Evolutionary conservation across 1,140 invertebrate genomes (phyloP).

Genomic region (Pachypeltis micranthus): DNA sequence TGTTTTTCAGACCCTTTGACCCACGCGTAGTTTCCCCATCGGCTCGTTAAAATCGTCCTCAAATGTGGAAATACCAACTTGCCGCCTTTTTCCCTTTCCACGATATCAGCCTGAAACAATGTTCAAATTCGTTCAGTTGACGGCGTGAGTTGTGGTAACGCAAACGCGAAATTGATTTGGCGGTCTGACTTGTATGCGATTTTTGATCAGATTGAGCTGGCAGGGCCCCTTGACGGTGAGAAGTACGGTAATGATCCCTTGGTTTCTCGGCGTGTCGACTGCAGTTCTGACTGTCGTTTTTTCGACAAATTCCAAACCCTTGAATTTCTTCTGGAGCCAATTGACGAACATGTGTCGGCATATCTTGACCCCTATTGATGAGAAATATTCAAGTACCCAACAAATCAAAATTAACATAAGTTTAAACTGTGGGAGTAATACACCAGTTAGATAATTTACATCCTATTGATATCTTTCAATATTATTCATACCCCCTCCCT

Average conservation of each 20-base stretch:
- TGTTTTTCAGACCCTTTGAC: conserved; percentile 32
- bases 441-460: background rate
- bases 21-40: conserved; percentile 59
- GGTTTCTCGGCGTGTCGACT: conserved; percentile 53
- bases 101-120: conserved; percentile 30
- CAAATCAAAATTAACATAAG: background rate
- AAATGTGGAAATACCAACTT: conserved; percentile 39
- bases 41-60: conserved; percentile 43
- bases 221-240: conserved; percentile 44
- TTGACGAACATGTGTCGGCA: conserved; percentile 34
- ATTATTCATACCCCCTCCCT: too few species aligned
- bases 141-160: too few species aligned
- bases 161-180: too few species aligned
- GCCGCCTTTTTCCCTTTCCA: conserved; percentile 25
- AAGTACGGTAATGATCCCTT: conserved; percentile 54
- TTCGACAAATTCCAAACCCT: conserved; percentile 47
- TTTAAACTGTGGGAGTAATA: background rate
- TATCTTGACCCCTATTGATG: conserved; percentile 29
- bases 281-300: conserved; percentile 49
- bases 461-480: background rate
- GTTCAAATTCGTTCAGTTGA: too few species aligned
- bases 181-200: conserved; percentile 21
- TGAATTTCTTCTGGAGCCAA: conserved; percentile 41
- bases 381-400: background rate
- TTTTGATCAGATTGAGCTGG: conserved; percentile 23